Base-by-base conservation (phyloP, 2,888 invertebrate species). In the Serrognathus titanus region DNA sequence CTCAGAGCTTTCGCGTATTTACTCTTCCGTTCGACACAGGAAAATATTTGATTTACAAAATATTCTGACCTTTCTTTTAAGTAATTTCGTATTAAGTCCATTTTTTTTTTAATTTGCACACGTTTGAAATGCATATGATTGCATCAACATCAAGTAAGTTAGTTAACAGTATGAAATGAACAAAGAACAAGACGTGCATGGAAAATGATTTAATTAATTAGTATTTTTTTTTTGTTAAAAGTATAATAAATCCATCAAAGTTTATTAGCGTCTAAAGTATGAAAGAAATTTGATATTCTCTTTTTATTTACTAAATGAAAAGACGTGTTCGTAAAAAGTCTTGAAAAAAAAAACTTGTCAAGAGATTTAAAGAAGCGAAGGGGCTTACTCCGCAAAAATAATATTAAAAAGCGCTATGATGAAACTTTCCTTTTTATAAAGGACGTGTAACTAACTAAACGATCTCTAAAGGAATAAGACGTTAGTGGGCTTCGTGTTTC, bases 191-290 rank as follows among this genome's bases (percentile, higher is more conserved):
- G n/a, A n/a, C n/a, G n/a, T n/a, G n/a, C n/a, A n/a, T n/a, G 24
- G 24, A 16, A 16, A 16, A 16, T 16, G 4, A 31, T 6, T 31
- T 3, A 31, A 40, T 11, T 40, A n/a, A n/a, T n/a, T n/a, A n/a
- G n/a, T n/a, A n/a, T 12, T 12, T 5, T 39, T 39, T n/a, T 38
- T 39, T 39, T 39, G 39, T n/a, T 10, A 10, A 4, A 40, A 9
- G 9, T 40, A 51, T 51, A 41, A 51, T 51, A 41, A 51, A 51
- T 51, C 51, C 41, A 43, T 35, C 51, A 45, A 39, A 43, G 13
- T 51, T 35, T 51, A 51, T 51, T 43, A 51, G 35, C 10, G 31
- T 43, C 43, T 24, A 51, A 5, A 40, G 20, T 20, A 38, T 31
- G 20, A 24, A 11, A 10, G 16, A 36, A n/a, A 12, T 47, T 48